phyloP scores from a whole-genome alignment of 1,140 invertebrate genomes.

The Calliphora vicina region DNA sequence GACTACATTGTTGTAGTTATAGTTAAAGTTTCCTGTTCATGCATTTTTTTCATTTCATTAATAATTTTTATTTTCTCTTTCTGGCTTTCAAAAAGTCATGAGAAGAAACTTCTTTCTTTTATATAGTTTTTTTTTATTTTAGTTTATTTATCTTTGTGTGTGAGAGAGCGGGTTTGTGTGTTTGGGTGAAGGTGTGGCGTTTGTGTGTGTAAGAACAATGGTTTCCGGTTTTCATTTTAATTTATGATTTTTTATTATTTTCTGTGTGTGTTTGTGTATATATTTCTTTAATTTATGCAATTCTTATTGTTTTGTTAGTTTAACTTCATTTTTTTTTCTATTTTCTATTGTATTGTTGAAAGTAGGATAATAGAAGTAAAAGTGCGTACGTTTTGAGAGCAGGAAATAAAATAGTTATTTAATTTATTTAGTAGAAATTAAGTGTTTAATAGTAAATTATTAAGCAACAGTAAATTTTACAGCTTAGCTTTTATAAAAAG shows the following conservation, averaged over 20 bases:
- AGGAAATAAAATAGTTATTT: neutral
- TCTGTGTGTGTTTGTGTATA: neutral
- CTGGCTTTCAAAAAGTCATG: too few species aligned
- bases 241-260: conserved; percentile 1
- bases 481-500: too few species aligned
- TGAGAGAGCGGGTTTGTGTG: too few species aligned
- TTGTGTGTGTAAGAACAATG: neutral
- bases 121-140: too few species aligned
- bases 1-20: neutral
- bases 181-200: neutral
- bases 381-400: neutral
- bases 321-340: neutral
- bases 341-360: neutral
- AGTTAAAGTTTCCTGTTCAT: neutral
- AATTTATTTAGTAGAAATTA: too few species aligned
- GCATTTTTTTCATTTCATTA: conserved; percentile 1
- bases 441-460: too few species aligned
- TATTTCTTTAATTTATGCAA: neutral
- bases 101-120: too few species aligned
- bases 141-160: too few species aligned
- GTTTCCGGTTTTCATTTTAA: conserved; percentile 25
- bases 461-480: too few species aligned
- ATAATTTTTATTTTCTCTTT: neutral
- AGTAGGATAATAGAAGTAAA: neutral
- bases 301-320: neutral